Conservation (phyloP, 2,113 vertebrate species). For the Zootoca vivipara region DNA sequence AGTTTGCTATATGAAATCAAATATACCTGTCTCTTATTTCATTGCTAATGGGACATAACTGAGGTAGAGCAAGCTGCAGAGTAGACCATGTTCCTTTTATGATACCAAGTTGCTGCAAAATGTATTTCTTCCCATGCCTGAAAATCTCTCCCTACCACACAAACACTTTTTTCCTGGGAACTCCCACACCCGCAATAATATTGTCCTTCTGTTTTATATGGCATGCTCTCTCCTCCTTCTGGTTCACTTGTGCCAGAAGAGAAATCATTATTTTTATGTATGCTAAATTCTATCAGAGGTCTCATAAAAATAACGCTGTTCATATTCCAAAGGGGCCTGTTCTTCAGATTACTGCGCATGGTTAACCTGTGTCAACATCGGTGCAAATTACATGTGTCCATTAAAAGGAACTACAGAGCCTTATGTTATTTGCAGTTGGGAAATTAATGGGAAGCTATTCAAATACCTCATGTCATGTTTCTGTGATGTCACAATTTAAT, state of each 20-base stretch:
- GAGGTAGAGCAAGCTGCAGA: background rate
- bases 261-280: background rate
- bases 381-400: background rate
- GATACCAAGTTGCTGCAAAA: background rate
- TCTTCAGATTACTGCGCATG: background rate
- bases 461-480: background rate
- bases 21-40: conserved; percentile 6
- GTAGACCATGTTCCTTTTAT: background rate
- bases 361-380: background rate
- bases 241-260: background rate
- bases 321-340: background rate
- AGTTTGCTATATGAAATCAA: conserved; percentile 4
- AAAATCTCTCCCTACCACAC: background rate
- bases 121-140: background rate
- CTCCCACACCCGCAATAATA: background rate
- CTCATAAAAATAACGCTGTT: conserved; percentile 12
- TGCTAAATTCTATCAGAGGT: background rate
- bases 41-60: background rate
- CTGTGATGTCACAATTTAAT: background rate
- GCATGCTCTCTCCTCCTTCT: background rate
- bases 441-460: background rate
- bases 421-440: background rate
- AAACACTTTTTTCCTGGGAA: background rate
- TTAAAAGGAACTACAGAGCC: background rate
- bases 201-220: background rate